Evolutionary conservation across 2,113 vertebrate species (phyloP), one percentile per base, ranked within the genome.

Genomic region (Oxyura jamaicensis): DNA sequence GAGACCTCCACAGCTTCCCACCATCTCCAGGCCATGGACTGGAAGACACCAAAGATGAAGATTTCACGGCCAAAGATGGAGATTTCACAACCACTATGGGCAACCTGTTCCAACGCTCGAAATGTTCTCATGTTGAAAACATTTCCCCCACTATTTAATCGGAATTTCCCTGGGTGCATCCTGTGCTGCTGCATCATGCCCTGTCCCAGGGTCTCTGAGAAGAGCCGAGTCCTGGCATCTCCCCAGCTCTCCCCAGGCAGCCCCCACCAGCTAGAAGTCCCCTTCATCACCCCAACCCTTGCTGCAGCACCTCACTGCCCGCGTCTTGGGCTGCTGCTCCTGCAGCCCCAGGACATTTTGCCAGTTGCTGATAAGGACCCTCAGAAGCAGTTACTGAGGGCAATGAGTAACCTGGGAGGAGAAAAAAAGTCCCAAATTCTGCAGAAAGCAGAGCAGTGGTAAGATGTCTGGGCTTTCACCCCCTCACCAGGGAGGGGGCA

Each of bases 21-120:
- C 2, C 3, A 29, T 33, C 3, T 0, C 3, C 31, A 52, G 15
- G 31, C 3, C 41, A 81, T 3, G 2, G 3, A 77, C 55, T 81
- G 50, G 52, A 91, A 81, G 41, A 83, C 17, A 68, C 4, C 14
- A 68, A 60, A 23, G 11, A 56, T 41, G 17, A 13, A 67, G 35
- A 14, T 48, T 86, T 77, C 68, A 66, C 18, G 20, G 63, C 6
- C 22, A 76, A 52, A 20, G 13, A 52, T 41, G 20, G 11, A 67
- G 35, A 16, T 48, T 90, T 79, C 72, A 69, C 35, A 76, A n/a
- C 6, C 3, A 1, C 15, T 83, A 65, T 59, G 63, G 41, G 17
- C 36, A 69, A 74, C n/a, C 26, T 80, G 26, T 80, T 58, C 41
- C 55, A 52, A 20, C 13, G 22, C 15, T 86, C 36, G 7, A 35